A percentile compares a stretch with the other conserved stretches of the same genome.
phyloP scores from a whole-genome alignment of 2,113 vertebrate genomes.

The Mohoua ochrocephala region DNA sequence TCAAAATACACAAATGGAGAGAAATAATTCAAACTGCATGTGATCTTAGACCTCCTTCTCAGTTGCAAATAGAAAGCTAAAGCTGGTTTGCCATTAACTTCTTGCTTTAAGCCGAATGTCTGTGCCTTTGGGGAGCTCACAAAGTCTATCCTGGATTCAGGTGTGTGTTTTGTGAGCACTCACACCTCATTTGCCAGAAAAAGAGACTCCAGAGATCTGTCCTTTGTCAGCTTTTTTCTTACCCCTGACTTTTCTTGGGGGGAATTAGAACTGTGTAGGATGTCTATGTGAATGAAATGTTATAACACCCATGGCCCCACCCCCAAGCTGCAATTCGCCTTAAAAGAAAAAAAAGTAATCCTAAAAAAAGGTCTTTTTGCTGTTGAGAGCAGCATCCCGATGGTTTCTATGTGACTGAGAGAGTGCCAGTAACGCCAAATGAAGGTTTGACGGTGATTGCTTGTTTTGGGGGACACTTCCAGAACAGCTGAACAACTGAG shows the following conservation, averaged over 20 bases:
- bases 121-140: background rate
- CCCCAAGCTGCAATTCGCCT: background rate
- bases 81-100: background rate
- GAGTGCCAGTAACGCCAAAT: background rate
- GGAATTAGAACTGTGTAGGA: background rate
- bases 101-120: background rate
- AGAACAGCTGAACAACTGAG: background rate
- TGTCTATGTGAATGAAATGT: background rate
- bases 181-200: rapidly evolving
- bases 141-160: background rate
- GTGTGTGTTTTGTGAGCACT: rapidly evolving
- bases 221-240: background rate
- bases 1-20: background rate
- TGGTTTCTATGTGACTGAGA: background rate
- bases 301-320: background rate
- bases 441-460: background rate
- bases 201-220: background rate
- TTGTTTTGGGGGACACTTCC: background rate
- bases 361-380: background rate
- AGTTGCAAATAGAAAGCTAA: background rate
- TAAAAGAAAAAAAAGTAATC: background rate
- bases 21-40: background rate
- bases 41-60: background rate
- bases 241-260: background rate
- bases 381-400: background rate